A percentile compares a stretch with the other conserved stretches of the same genome.
Evolutionary conservation across 2,888 invertebrate genomes (phyloP).

Genomic region (Diploptera punctata): DNA sequence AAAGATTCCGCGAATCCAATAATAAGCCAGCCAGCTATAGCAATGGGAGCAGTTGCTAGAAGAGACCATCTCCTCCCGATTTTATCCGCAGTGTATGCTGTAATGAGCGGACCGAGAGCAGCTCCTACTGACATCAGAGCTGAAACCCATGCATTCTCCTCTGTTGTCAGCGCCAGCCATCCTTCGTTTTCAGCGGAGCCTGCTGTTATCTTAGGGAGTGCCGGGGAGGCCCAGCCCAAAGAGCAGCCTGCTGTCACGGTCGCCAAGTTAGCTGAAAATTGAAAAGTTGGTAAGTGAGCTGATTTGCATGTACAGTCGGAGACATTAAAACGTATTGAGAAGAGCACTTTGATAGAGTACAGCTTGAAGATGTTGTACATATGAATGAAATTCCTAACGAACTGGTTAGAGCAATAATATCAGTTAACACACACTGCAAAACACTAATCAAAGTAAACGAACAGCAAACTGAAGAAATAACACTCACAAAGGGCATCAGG

Average conservation of each 20-base stretch:
- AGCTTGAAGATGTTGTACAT: too few relatives aligned
- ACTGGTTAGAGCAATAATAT: too few relatives aligned
- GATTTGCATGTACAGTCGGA: too few relatives aligned
- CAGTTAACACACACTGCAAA: too few relatives aligned
- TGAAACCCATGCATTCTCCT: slow-evolving; percentile 75
- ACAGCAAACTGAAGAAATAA: too few relatives aligned
- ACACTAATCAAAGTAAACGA: too few relatives aligned
- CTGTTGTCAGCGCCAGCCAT: slow-evolving; percentile 60
- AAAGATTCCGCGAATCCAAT: slow-evolving; percentile 63
- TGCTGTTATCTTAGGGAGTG: slow-evolving; percentile 52
- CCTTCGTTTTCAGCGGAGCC: background rate
- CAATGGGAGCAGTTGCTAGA: slow-evolving; percentile 65
- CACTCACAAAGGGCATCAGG: too few relatives aligned
- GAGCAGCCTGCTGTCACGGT: slow-evolving; percentile 57
- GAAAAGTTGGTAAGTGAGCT: too few relatives aligned
- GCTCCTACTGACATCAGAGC: slow-evolving; percentile 75
- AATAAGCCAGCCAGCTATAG: slow-evolving; percentile 72
- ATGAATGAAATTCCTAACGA: too few relatives aligned
- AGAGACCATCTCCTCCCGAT: slow-evolving; percentile 46
- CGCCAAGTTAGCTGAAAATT: slow-evolving; percentile 59
- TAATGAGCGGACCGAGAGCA: slow-evolving; percentile 72
- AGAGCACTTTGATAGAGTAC: too few relatives aligned
- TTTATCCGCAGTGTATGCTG: slow-evolving; percentile 56
- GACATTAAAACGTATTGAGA: too few relatives aligned
- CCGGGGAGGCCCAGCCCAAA: slow-evolving; percentile 60